A percentile compares a stretch with the other conserved stretches of the same genome.
Evolutionary conservation across 2,113 vertebrate species (phyloP).

Genomic region (Mirza zaza): DNA sequence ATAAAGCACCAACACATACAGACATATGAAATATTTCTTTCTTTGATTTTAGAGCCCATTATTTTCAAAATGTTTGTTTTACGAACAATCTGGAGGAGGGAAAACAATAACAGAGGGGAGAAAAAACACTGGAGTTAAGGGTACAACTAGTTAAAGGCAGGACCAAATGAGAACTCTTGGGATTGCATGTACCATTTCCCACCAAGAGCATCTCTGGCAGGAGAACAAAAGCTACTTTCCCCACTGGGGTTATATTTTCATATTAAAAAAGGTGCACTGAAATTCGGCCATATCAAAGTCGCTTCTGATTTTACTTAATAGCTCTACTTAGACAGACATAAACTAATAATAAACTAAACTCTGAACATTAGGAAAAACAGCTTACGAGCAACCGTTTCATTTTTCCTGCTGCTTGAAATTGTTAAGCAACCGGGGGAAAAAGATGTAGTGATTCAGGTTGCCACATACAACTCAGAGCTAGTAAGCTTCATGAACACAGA

Average conservation of each 20-base stretch:
- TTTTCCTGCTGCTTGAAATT: conserved; percentile 8
- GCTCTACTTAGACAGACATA: not conserved
- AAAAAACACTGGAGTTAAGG: not conserved
- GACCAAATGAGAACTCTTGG: not conserved
- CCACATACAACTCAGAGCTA: not conserved
- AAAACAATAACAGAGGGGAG: not conserved
- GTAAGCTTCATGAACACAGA: not conserved
- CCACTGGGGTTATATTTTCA: not conserved
- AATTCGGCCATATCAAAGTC: not conserved
- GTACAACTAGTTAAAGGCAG: not conserved
- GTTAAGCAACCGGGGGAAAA: conserved; percentile 9
- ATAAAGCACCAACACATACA: not conserved
- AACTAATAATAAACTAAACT: conserved; percentile 22
- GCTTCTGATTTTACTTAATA: not conserved
- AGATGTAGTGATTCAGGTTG: not conserved
- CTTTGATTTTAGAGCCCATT: conserved; percentile 7
- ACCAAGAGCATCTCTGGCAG: not conserved
- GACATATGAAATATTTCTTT: not conserved
- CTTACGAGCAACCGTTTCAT: not conserved
- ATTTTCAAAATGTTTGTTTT: conserved; percentile 26
- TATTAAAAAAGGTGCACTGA: not conserved
- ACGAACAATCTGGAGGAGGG: not conserved
- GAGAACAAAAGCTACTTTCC: not conserved
- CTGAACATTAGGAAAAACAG: not conserved
- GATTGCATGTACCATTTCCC: not conserved